Base-by-base conservation (phyloP, 2,113 vertebrate genomes). In the Columba livia region DNA sequence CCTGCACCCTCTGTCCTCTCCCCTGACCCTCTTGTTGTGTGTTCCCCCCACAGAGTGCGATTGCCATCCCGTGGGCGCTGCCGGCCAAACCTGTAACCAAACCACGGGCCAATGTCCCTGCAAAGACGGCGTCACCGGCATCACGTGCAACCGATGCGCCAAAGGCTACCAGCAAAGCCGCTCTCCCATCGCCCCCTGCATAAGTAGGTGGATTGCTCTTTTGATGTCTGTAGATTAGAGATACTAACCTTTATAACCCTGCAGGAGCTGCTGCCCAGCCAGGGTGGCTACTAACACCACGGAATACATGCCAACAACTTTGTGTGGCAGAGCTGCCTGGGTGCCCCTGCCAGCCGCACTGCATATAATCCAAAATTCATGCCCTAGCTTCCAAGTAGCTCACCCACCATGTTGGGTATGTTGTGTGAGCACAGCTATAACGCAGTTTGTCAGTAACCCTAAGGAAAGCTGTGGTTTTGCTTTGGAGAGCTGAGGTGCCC, bases 101-200 rank as follows among this genome's bases (percentile, higher is more conserved):
- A 99, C 99, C 95, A 99, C 99, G 32, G 99, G 99, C 95, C 99
- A 99, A 96, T 99, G 99, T 98, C 99, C 99, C 97, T 99, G 99
- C 98, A 99, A 99, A 98, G 99, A 99, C 32, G 99, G 99, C 1
- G 99, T 99, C 98, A 99, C 99, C 5, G 99, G 99, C 96, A 98
- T 99, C 98, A 99, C 99, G 23, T 99, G 99, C 98, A 99, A 99
- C 97, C 98, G 99, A 97, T 99, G 99, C 6, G 99, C 99, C 98
- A 99, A 99, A 96, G 99, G 99, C 98, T 99, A 99, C 98, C 99
- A 99, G 98, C 99, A 99, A 97, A 99, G 99, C 98, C 99, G 99
- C 91, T 99, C 99, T 4, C 99, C 99, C 98, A 99, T 99, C 90
- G 99, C 99, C 54, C 99, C 99, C 97, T 99, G 99, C 98, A 99